Evolutionary conservation across 2,888 invertebrate species (phyloP).

Genomic region (Nephrocerus scutellatus): DNA sequence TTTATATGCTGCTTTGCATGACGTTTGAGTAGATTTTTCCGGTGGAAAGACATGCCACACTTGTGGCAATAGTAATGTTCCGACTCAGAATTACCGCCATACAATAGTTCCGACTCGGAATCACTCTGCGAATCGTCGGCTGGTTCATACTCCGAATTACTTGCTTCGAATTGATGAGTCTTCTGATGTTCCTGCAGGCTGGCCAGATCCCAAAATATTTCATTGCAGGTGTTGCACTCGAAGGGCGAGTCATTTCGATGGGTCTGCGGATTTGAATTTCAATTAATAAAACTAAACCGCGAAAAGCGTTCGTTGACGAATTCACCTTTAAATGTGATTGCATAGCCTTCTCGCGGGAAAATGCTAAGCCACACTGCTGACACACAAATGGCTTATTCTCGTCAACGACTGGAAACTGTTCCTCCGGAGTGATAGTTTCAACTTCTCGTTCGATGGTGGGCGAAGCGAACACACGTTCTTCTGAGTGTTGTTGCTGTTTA

Average conservation of each 20-base stretch:
- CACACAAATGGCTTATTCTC: slow-evolving; percentile 75
- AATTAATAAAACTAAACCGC: slow-evolving; percentile 2
- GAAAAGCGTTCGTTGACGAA: too few relatives aligned
- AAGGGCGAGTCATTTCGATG: slow-evolving; percentile 75
- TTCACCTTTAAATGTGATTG: slow-evolving; percentile 65
- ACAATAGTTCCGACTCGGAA: slow-evolving; percentile 55
- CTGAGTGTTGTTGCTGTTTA: slow-evolving; percentile 1
- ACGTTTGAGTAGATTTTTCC: slow-evolving; percentile 65
- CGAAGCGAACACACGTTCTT: too few relatives aligned
- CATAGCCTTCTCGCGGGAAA: slow-evolving; percentile 75
- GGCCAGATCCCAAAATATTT: slow-evolving; percentile 68
- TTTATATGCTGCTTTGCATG: slow-evolving; percentile 55
- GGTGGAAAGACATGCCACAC: slow-evolving; percentile 72
- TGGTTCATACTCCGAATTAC: slow-evolving; percentile 47
- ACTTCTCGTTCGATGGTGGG: too few relatives aligned
- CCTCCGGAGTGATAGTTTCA: too few relatives aligned
- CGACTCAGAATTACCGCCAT: too few relatives aligned
- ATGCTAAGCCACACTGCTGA: slow-evolving; percentile 66
- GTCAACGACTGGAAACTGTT: slow-evolving; percentile 57
- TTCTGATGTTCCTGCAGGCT: slow-evolving; percentile 56
- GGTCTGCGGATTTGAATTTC: slow-evolving; percentile 45
- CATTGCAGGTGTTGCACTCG: slow-evolving; percentile 72
- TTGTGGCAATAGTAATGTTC: slow-evolving; percentile 63
- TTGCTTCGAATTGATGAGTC: slow-evolving; percentile 53
- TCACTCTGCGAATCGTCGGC: slow-evolving; percentile 46